phyloP scores from a whole-genome alignment of 1,140 invertebrate species.

The Chlorops oryzae region DNA sequence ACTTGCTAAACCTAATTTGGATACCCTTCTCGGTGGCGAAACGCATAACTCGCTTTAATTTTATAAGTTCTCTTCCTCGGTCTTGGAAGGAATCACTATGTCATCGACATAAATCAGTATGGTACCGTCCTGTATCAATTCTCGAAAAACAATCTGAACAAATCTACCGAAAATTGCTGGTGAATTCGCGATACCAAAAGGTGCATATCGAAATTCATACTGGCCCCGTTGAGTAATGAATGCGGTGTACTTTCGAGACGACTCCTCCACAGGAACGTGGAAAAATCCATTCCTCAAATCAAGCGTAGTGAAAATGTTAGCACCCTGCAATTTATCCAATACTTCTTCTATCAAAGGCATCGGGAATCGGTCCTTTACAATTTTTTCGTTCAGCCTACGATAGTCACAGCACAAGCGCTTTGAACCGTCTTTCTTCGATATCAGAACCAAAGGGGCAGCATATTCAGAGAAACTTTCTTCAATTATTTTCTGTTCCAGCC shows the following conservation, averaged over 20 bases:
- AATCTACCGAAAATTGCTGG: constrained; percentile 44
- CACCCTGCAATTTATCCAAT: constrained; percentile 13
- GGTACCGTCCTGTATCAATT: background rate
- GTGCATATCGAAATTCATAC: constrained; percentile 11
- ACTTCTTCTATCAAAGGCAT: constrained; percentile 18
- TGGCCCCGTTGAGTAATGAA: constrained; percentile 2
- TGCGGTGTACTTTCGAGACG: background rate
- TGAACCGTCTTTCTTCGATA: too few species aligned
- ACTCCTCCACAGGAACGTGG: constrained; percentile 1
- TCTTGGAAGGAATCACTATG: constrained; percentile 6
- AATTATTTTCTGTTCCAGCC: too few species aligned
- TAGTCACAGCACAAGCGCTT: constrained; percentile 26
- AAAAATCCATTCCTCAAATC: constrained; percentile 15
- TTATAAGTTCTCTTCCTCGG: too few species aligned
- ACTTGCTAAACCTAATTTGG: background rate
- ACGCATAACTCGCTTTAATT: background rate
- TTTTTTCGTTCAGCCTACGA: constrained; percentile 16
- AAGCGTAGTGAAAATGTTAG: constrained; percentile 16
- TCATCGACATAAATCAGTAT: constrained; percentile 11
- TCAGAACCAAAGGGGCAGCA: too few species aligned
- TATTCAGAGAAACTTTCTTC: too few species aligned
- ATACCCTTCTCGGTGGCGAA: background rate
- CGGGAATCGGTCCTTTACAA: constrained; percentile 18
- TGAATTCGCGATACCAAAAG: constrained; percentile 11
- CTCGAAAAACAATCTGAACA: constrained; percentile 26